Base-by-base conservation (phyloP, 2,113 vertebrate species). In the Baryphthengus martii region DNA sequence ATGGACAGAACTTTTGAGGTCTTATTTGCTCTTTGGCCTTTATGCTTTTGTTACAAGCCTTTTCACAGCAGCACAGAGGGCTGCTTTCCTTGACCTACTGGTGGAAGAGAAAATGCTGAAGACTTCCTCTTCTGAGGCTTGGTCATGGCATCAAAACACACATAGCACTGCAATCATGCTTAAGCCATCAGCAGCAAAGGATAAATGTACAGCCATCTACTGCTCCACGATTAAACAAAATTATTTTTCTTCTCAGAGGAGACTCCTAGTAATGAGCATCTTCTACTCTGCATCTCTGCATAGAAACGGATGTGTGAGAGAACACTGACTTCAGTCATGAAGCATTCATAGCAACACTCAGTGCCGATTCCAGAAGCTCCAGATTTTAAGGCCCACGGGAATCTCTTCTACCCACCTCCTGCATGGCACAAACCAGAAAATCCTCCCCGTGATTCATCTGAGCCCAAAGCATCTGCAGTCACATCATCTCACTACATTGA, bases 291-390 rank as follows among this genome's bases (percentile, higher is more conserved):
- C 37, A 73, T 13, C 52, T 58, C 62, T 37, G 71, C 37, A 37
- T 0, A 74, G 18, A 63, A 77, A 50, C 31, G 1, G 0, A 40
- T 3, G 37, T 1, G 2, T 4, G 18, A 11, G 24, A 85, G 63
- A 79, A 82, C 0, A 2, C 44, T 44, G 40, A 75, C 18, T 75
- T 73, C 50, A 75, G 56, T 68, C 13, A 37, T 3, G 47, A 83
- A 86, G 14, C 37, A 72, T 45, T 58, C 11, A 5, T 35, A 83
- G 55, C 29, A 50, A n/a, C 62, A 21, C 28, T 61, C 20, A 8
- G 5, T 13, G 24, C 33, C 8, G 1, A 39, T 49, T 93, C 37
- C 56, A 76, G 56, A 71, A 71, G 33, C 50, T 87, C 26, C 29
- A 52, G 45, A 59, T 78, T 77, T 88, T 71, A 84, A 80, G 52